Conservation (phyloP, 2,888 invertebrate species). For the Dynastes hyllus region DNA sequence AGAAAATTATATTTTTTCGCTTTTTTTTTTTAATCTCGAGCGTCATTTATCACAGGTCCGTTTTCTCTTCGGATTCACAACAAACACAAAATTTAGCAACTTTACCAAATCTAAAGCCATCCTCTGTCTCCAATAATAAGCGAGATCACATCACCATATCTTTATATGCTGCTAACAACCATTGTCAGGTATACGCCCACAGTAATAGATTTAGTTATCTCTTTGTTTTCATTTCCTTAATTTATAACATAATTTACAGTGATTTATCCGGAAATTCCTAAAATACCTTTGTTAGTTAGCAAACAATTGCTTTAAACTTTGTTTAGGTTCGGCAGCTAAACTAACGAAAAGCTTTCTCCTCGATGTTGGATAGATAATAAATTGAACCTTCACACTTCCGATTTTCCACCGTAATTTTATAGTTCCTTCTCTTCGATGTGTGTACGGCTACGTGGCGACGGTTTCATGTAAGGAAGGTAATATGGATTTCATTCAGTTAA, state of each 20-base stretch:
- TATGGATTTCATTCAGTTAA: not conserved
- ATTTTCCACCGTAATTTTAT: slow-evolving; percentile 10
- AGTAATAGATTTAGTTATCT: no score
- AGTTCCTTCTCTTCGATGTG: not conserved
- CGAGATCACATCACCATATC: no score
- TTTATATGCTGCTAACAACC: no score
- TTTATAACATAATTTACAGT: not conserved
- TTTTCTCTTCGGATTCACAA: no score
- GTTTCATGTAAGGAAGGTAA: not conserved
- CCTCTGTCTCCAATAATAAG: no score
- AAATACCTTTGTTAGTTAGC: not conserved
- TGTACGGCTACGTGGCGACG: not conserved
- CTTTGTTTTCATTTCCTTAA: not conserved
- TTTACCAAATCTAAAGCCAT: no score
- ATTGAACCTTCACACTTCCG: slow-evolving; percentile 9
- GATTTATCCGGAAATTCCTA: not conserved
- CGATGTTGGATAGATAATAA: slow-evolving; percentile 9
- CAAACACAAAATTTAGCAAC: no score
- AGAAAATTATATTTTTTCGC: no score
- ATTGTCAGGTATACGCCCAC: no score
- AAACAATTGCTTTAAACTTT: not conserved
- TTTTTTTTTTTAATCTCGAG: no score
- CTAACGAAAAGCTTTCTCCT: not conserved
- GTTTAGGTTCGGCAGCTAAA: not conserved
- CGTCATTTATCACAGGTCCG: no score